phyloP scores from a whole-genome alignment of 2,888 invertebrate genomes.

The Timema podura region DNA sequence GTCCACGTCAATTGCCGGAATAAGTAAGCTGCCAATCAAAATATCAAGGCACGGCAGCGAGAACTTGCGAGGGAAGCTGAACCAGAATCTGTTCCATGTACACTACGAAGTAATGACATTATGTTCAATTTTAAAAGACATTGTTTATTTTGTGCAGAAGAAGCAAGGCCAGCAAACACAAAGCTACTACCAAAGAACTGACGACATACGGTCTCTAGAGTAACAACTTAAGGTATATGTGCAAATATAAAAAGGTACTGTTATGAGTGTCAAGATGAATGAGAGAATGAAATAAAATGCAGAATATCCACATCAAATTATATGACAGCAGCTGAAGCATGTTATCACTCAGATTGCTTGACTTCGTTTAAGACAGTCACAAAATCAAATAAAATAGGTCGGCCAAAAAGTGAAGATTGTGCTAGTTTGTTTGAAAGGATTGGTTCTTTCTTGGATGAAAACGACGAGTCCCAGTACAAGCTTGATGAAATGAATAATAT shows the following conservation, averaged over 20 bases:
- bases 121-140: neutral
- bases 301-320: neutral
- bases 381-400: neutral
- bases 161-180: neutral
- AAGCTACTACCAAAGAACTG: constrained; percentile 7
- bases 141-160: constrained; percentile 6
- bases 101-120: neutral
- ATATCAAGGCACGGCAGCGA: neutral
- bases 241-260: constrained; percentile 7
- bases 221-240: neutral
- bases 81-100: neutral
- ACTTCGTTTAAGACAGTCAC: constrained; percentile 2
- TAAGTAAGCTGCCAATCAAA: constrained; percentile 1
- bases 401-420: neutral
- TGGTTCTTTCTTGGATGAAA: constrained; percentile 5
- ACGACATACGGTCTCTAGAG: neutral
- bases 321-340: constrained; percentile 9
- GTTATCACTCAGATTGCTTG: constrained; percentile 8
- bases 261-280: neutral
- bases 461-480: neutral
- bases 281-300: neutral
- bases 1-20: neutral
- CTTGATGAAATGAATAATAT: neutral
- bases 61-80: neutral
- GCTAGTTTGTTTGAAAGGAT: neutral